A percentile compares a stretch with the other conserved stretches of the same genome.
phyloP scores from a whole-genome alignment of 2,113 vertebrate species.

The Hemiscyllium ocellatum region DNA sequence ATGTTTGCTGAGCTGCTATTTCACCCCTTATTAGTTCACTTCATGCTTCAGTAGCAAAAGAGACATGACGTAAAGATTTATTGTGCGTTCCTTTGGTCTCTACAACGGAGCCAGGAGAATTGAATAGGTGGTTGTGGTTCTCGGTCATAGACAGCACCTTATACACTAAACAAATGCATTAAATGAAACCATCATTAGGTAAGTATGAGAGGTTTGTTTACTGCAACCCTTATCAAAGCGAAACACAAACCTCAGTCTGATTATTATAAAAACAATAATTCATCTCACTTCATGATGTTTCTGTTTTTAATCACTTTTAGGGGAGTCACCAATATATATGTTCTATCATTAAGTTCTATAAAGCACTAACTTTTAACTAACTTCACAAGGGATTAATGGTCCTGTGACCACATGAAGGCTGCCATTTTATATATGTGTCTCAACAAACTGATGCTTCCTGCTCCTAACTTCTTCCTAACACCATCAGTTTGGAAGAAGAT shows the following conservation, averaged over 20 bases:
- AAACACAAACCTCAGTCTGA: background rate
- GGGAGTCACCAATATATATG: background rate
- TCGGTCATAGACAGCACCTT: background rate
- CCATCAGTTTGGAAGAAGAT: background rate
- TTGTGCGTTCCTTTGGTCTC: conserved; percentile 15
- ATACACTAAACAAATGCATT: background rate
- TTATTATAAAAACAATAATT: background rate
- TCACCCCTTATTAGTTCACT: conserved; percentile 57
- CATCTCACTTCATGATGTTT: background rate
- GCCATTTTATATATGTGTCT: background rate
- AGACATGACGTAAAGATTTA: conserved; percentile 48
- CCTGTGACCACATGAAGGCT: background rate
- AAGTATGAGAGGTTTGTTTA: background rate
- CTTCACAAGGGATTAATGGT: background rate
- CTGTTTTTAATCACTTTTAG: background rate
- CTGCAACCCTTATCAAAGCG: background rate
- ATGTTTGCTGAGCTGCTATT: conserved; percentile 50
- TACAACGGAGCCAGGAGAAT: background rate
- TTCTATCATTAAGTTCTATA: background rate
- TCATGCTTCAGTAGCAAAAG: conserved; percentile 58
- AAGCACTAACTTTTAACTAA: background rate
- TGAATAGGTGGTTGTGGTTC: background rate
- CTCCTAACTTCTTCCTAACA: background rate
- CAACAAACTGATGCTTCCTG: background rate
- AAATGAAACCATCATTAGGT: background rate